phyloP scores from a whole-genome alignment of 2,113 vertebrate species.

The Tamias sibiricus region DNA sequence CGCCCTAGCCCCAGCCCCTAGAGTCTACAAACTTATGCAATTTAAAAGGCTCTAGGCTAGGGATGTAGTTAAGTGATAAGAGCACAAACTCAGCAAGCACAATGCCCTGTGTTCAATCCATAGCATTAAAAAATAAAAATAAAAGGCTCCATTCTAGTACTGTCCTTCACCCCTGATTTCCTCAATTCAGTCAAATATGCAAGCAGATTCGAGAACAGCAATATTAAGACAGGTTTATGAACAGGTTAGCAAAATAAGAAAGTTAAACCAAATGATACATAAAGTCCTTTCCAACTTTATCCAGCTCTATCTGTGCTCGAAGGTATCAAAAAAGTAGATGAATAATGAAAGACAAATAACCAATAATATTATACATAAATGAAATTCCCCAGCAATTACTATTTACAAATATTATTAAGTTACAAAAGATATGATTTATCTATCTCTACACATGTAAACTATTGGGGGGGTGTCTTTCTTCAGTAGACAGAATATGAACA shows the following conservation, averaged over 20 bases:
- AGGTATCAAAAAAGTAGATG: neutral
- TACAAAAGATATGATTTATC: neutral
- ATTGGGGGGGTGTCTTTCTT: neutral
- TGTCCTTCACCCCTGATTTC: neutral
- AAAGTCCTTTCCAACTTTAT: neutral
- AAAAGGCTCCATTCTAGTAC: neutral
- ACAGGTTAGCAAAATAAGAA: neutral
- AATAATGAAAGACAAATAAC: neutral
- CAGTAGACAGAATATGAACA: too few relatives aligned
- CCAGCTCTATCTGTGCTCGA: neutral
- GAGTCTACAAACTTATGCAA: neutral
- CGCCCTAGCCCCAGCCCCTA: too few relatives aligned
- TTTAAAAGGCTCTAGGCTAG: neutral
- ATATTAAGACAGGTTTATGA: neutral
- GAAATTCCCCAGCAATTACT: neutral
- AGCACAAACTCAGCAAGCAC: neutral
- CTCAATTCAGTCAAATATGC: neutral
- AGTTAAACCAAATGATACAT: neutral
- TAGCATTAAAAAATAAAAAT: neutral
- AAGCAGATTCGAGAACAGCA: neutral
- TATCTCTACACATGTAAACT: neutral
- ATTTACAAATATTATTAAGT: neutral
- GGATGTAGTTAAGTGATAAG: too few relatives aligned
- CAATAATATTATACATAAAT: conserved; percentile 10
- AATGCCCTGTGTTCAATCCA: neutral